phyloP scores from a whole-genome alignment of 2,797 vertebrate genomes.

The Nyctibius grandis region DNA sequence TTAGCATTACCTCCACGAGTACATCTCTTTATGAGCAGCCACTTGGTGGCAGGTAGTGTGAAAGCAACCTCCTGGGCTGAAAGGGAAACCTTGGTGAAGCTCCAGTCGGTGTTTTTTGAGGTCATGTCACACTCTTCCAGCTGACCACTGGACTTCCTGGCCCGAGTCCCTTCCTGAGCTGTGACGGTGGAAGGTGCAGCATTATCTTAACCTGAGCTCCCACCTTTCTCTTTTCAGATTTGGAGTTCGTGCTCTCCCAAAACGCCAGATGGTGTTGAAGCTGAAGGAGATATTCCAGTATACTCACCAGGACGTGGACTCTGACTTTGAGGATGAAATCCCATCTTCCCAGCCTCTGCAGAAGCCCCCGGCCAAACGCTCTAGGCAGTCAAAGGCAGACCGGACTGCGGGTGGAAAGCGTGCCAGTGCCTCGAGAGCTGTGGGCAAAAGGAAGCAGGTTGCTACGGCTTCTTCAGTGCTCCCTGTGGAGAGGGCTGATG shows the following conservation, averaged over 20 bases:
- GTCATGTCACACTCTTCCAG: background rate
- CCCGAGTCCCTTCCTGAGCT: background rate
- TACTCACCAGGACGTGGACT: slow-evolving; percentile 87
- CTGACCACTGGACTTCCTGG: background rate
- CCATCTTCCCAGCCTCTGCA: slow-evolving; percentile 18
- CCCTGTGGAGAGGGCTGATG: background rate
- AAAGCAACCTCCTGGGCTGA: background rate
- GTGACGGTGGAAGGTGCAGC: background rate
- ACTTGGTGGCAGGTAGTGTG: background rate
- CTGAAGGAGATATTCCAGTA: slow-evolving; percentile 97
- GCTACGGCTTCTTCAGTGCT: background rate
- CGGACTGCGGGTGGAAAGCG: background rate
- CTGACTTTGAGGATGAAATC: slow-evolving; percentile 78
- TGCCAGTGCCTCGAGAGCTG: background rate
- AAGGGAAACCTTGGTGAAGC: background rate
- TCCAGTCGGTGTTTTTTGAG: background rate
- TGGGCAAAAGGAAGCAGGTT: background rate
- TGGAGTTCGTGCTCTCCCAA: slow-evolving; percentile 91
- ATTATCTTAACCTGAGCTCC: background rate
- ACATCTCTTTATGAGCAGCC: background rate
- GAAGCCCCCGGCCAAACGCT: background rate
- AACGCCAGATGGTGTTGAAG: slow-evolving; percentile 93
- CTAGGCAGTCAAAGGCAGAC: background rate
- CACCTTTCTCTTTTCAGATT: slow-evolving; percentile 75
- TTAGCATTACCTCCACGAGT: slow-evolving; percentile 45